These are phyloP conservation scores for Clarias pachynema DNA, from an alignment of 2,797 vertebrate species.

Conservation along the genomic window DNA sequence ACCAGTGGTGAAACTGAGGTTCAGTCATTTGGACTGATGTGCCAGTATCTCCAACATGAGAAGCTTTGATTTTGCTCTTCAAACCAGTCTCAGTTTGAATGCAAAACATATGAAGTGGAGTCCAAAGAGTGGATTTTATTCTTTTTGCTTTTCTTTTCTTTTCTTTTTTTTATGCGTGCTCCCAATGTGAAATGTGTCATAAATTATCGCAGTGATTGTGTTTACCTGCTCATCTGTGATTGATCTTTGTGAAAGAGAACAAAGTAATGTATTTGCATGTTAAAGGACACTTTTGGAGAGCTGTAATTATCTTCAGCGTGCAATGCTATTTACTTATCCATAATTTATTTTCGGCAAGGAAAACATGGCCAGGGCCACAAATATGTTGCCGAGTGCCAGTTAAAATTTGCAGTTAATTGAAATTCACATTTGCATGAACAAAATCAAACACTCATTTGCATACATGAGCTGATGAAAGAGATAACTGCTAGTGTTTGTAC, in stretches of 20 bases:
- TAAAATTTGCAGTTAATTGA: slow-evolving; percentile 77
- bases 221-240: slow-evolving; percentile 80
- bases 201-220: slow-evolving; percentile 72
- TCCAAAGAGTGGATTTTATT: slow-evolving; percentile 52
- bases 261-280: slow-evolving; percentile 79
- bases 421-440: slow-evolving; percentile 83
- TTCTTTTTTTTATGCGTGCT: slow-evolving; percentile 57
- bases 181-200: slow-evolving; percentile 75
- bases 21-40: slow-evolving; percentile 51
- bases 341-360: slow-evolving; percentile 77
- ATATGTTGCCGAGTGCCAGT: slow-evolving; percentile 74
- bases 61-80: slow-evolving; percentile 66
- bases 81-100: slow-evolving; percentile 56
- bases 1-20: slow-evolving; percentile 41
- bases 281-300: slow-evolving; percentile 70
- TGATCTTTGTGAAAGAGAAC: slow-evolving; percentile 77
- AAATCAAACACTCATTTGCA: slow-evolving; percentile 84
- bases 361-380: slow-evolving; percentile 71
- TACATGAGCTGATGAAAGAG: slow-evolving; percentile 80
- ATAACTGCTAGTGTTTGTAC: slow-evolving; percentile 80
- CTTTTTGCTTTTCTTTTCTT: slow-evolving; percentile 36
- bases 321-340: slow-evolving; percentile 81
- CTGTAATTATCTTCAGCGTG: slow-evolving; percentile 78
- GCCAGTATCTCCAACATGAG: slow-evolving; percentile 46
- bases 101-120: slow-evolving; percentile 56